Percentiles rank a stretch among this genome's conserved stretches.
These are phyloP conservation scores for Aphelenchoides bicaudatus DNA, from an alignment of 2,888 invertebrate genomes.

Conservation along the genomic window DNA sequence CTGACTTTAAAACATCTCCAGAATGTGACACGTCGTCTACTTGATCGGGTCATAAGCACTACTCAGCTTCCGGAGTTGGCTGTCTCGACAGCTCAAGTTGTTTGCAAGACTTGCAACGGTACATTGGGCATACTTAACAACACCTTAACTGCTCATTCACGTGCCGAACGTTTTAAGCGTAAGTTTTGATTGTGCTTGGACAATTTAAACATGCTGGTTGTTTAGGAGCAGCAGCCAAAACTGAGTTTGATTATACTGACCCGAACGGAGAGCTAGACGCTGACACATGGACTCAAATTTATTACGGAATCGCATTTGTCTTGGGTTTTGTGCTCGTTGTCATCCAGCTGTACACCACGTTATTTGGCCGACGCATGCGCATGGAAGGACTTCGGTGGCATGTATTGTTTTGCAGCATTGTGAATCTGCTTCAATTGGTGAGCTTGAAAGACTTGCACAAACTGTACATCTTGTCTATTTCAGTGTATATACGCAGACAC, in stretches of 20 bases:
- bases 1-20: no score
- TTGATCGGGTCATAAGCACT: neutral
- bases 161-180: no score
- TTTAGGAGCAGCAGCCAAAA: no score
- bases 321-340: slow-evolving; percentile 14
- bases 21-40: slow-evolving; percentile 3
- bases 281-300: slow-evolving; percentile 14
- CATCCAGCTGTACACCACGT: slow-evolving; percentile 14
- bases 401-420: neutral
- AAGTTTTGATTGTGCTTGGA: no score
- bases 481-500: slow-evolving; percentile 14
- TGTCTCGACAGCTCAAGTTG: neutral
- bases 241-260: slow-evolving; percentile 18
- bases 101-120: slow-evolving; percentile 6
- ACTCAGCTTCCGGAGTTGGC: slow-evolving; percentile 13
- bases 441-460: neutral
- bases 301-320: slow-evolving; percentile 10
- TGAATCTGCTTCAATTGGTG: slow-evolving; percentile 5
- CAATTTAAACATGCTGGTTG: no score
- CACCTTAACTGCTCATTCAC: no score
- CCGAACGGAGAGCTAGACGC: neutral
- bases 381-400: slow-evolving; percentile 17
- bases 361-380: slow-evolving; percentile 16
- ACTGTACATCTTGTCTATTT: neutral
- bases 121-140: slow-evolving; percentile 6